Evolutionary conservation across 2,113 vertebrate species (phyloP), one percentile per base, ranked within the genome.

Genomic region (Stercorarius parasiticus): DNA sequence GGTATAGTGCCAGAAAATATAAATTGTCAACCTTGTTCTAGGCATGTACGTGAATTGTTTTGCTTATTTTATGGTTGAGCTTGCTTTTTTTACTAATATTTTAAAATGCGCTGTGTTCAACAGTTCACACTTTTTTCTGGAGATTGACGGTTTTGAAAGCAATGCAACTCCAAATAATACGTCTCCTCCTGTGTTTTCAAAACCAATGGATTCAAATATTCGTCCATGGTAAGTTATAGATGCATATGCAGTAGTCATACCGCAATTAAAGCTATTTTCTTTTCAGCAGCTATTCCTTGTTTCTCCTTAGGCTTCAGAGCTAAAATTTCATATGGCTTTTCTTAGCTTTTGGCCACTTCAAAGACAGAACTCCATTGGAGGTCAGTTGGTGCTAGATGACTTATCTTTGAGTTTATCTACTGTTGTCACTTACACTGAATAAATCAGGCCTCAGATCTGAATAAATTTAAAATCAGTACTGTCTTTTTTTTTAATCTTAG

Each of bases 161-260:
- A 98, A 96, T 82, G 93, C 87, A 11, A 95, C 82, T 5, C 95
- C 97, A 16, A 93, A 95, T 66, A 98, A 98, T 69, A 97, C 97
- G 1, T 98, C 98, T 64, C 98, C 98, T 3, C 98, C 98, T 0
- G 82, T 98, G 73, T 98, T 98, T 96, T 98, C 98, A 67, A 98
- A 98, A 53, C 98, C 98, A 5, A 98, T 98, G 98, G 98, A 98
- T 77, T 98, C 98, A 73, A 98, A 98, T 29, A 98, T 98, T 79
- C 98, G 98, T 27, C 98, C 97, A 1, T 98, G 98, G 98, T 98
- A 91, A 97, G 98, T 98, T 13, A 52, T 0, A 87, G 65, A 12
- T 14, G 47, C 25, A 42, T 14, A 20, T 69, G 30, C 45, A 70
- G 4, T 36, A 45, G 6, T 82, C 15, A 15, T 50, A 74, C 27